Base-by-base conservation (phyloP, 2,797 vertebrate genomes). In the Pangasius krempfi region DNA sequence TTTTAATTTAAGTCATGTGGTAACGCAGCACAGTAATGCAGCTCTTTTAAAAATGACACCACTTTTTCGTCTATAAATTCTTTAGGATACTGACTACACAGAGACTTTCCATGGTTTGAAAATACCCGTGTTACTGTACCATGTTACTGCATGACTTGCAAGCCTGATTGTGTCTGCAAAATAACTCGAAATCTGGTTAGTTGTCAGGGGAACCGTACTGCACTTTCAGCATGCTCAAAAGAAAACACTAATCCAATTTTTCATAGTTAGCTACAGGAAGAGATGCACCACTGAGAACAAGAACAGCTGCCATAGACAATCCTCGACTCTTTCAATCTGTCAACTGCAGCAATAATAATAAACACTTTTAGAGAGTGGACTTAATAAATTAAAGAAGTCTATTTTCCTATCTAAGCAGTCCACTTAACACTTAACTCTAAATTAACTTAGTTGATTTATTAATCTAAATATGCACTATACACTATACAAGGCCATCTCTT, bases 241-340 rank as follows among this genome's bases (percentile, higher is more conserved):
- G 14, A 83, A 83, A 66, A 10, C 25, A 22, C 9, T 84, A 66
- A 84, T 66, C 40, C n/a, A 66, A 27, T 84, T 84, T 20, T 50
- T 64, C 60, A 18, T 30, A 50, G 60, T 81, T 40, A 40, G 30
- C 25, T 20, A 6, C 40, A 50, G 58, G 37, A 66, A 83, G 22
- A 84, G 27, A 64, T 4, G 7, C 60, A 84, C 81, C 40, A 10
- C 27, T 47, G 40, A 66, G 25, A 84, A 47, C 25, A 44, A 44
- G 13, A 82, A 83, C 81, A 66, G 60, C 81, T 83, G 81, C 40
- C 4, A 58, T 12, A 22, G 79, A 81, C 52, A 58, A 60, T 27
- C 22, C 25, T 30, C 0, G 8, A n/a, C 60, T 47, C 14, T 8
- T 30, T n/a, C 27, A 60, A 60, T 25, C 12, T 33, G 58, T 37